A percentile compares a stretch with the other conserved stretches of the same genome.
These are phyloP conservation scores for Hedya salicella DNA, from an alignment of 2,888 invertebrate genomes.

Conservation along the genomic window DNA sequence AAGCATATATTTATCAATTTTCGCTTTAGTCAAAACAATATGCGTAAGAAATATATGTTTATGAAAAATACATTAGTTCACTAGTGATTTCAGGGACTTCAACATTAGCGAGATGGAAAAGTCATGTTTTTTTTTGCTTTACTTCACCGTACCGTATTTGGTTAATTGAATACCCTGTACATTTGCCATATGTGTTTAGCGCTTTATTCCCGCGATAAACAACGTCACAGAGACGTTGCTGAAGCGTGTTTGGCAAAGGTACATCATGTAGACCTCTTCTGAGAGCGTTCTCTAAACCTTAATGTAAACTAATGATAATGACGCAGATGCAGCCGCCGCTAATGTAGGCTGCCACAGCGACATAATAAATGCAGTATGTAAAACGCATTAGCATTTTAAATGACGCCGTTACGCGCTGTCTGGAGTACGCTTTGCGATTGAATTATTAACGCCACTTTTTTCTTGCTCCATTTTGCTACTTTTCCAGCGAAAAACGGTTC, in stretches of 20 bases:
- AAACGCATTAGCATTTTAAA: conserved; percentile 65
- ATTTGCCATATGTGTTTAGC: no score
- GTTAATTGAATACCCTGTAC: no score
- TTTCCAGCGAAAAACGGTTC: neutral
- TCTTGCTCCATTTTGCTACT: conserved; percentile 13
- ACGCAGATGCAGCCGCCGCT: conserved; percentile 22
- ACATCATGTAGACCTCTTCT: neutral
- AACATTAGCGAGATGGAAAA: no score
- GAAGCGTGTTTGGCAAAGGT: neutral
- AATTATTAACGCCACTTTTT: conserved; percentile 38
- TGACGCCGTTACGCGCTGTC: conserved; percentile 47
- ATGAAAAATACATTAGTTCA: no score
- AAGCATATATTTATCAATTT: no score
- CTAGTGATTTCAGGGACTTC: no score
- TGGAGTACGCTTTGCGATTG: conserved; percentile 33
- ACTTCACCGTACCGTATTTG: no score
- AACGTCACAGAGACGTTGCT: neutral
- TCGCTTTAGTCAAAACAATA: no score
- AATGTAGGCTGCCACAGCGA: conserved; percentile 32
- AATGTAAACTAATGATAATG: conserved; percentile 39
- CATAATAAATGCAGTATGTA: conserved; percentile 54
- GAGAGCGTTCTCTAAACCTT: neutral
- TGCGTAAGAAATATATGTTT: no score
- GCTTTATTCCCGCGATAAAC: no score
- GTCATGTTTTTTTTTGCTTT: no score